phyloP scores from a whole-genome alignment of 2,888 invertebrate genomes.

The Drosophila buzzatii region DNA sequence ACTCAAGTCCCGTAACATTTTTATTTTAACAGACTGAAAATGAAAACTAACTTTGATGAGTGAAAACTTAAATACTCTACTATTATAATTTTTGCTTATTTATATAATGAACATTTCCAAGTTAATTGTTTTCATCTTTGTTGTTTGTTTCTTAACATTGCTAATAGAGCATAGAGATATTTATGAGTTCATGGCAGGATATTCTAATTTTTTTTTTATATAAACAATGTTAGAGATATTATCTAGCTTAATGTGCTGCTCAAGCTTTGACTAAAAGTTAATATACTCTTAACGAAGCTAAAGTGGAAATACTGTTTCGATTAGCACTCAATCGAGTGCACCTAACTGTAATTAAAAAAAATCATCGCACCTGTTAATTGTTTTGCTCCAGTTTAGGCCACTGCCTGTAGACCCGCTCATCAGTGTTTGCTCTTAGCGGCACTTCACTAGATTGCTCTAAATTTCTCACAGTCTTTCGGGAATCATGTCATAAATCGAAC shows the following conservation, averaged over 20 bases:
- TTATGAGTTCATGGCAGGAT: neutral
- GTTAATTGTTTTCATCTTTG: neutral
- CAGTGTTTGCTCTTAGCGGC: neutral
- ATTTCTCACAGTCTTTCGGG: conserved; percentile 25
- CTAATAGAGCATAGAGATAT: too few species aligned
- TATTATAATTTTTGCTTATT: too few species aligned
- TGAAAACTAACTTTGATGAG: neutral
- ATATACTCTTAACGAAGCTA: too few species aligned
- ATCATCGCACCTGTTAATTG: conserved; percentile 66
- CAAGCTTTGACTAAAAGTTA: neutral
- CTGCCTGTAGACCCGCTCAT: neutral
- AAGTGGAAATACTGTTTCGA: conserved; percentile 40
- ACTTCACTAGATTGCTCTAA: conserved; percentile 35
- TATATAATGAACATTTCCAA: too few species aligned
- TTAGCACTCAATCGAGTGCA: conserved; percentile 72
- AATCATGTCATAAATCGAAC: conserved; percentile 29
- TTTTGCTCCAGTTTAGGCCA: conserved; percentile 53
- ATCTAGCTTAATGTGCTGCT: too few species aligned
- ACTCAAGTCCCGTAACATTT: conserved; percentile 17
- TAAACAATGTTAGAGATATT: too few species aligned
- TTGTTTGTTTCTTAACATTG: too few species aligned
- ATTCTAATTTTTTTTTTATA: too few species aligned
- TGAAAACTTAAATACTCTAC: conserved; percentile 1
- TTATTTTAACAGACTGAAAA: neutral
- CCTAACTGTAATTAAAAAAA: conserved; percentile 66